Evolutionary conservation across 2,113 vertebrate genomes (phyloP).

Genomic region (Chunga burmeisteri): DNA sequence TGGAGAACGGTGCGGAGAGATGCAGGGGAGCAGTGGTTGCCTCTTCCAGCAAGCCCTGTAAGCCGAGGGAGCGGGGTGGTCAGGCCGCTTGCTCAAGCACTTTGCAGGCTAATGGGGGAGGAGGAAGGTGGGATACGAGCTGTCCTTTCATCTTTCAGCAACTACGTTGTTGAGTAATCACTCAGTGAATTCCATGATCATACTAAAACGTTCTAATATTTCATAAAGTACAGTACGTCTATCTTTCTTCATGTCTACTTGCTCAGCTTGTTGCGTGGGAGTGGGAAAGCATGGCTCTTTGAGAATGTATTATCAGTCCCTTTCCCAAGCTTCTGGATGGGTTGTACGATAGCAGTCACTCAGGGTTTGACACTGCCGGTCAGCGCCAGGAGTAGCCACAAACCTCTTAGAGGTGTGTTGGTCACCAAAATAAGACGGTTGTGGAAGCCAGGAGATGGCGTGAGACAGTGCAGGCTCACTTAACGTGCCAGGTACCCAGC

Average conservation of each 20-base stretch:
- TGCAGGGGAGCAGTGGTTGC: neutral
- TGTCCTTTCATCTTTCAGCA: neutral
- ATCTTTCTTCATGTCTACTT: neutral
- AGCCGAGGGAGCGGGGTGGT: neutral
- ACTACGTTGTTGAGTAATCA: neutral
- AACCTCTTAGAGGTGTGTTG: neutral
- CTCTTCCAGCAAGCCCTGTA: neutral
- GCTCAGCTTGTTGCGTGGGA: neutral
- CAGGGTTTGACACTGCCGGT: neutral
- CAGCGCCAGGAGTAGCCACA: neutral
- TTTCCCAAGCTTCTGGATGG: neutral
- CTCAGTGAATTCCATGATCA: neutral
- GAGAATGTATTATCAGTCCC: rapidly evolving
- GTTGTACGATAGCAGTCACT: neutral
- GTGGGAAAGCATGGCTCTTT: rapidly evolving
- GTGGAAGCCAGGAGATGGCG: neutral
- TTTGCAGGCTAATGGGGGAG: neutral
- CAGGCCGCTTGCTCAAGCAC: neutral
- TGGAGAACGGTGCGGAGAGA: neutral
- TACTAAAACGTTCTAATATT: neutral
- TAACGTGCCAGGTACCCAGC: neutral
- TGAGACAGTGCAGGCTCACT: neutral
- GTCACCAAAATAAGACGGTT: neutral
- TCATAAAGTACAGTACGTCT: neutral
- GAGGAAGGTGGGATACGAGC: neutral